Evolutionary conservation across 1,140 invertebrate genomes (phyloP).

Genomic region (Onthophagus taurus): DNA sequence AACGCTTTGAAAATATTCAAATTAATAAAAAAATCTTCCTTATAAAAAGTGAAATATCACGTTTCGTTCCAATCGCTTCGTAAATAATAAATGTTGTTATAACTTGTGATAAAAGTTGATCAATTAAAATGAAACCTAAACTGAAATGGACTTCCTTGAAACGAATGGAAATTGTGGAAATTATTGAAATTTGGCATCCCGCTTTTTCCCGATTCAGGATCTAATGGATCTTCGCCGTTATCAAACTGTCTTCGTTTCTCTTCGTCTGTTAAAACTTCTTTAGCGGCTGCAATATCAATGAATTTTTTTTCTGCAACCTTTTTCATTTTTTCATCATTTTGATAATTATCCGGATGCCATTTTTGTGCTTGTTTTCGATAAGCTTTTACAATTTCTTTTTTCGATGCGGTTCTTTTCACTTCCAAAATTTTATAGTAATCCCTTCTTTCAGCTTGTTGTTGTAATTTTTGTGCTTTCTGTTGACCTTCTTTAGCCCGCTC

Average conservation of each 20-base stretch:
- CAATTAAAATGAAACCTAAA: constrained; percentile 95
- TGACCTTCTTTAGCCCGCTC: constrained; percentile 83
- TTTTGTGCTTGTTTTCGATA: constrained; percentile 95
- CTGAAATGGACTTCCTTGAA: constrained; percentile 82
- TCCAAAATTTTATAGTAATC: constrained; percentile 97
- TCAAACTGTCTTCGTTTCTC: constrained; percentile 92
- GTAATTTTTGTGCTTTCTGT: constrained; percentile 80
- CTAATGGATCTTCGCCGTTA: constrained; percentile 91
- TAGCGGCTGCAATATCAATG: constrained; percentile 97
- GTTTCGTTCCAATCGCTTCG: neutral
- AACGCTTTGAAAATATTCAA: too few relatives aligned
- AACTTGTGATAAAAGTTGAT: constrained; percentile 16
- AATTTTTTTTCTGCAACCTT: constrained; percentile 96
- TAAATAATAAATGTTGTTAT: too few relatives aligned
- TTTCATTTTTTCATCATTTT: constrained; percentile 76
- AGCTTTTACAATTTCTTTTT: constrained; percentile 91
- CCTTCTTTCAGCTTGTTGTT: constrained; percentile 85
- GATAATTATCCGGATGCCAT: constrained; percentile 98
- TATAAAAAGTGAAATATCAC: neutral
- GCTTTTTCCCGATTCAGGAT: constrained; percentile 70
- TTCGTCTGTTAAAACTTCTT: constrained; percentile 81
- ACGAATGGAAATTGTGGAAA: constrained; percentile 74
- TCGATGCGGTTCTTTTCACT: constrained; percentile 75
- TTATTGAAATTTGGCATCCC: constrained; percentile 64
- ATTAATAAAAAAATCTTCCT: too few relatives aligned